These are phyloP conservation scores for Glyptemys insculpta DNA, from an alignment of 2,797 vertebrate species.

Conservation along the genomic window DNA sequence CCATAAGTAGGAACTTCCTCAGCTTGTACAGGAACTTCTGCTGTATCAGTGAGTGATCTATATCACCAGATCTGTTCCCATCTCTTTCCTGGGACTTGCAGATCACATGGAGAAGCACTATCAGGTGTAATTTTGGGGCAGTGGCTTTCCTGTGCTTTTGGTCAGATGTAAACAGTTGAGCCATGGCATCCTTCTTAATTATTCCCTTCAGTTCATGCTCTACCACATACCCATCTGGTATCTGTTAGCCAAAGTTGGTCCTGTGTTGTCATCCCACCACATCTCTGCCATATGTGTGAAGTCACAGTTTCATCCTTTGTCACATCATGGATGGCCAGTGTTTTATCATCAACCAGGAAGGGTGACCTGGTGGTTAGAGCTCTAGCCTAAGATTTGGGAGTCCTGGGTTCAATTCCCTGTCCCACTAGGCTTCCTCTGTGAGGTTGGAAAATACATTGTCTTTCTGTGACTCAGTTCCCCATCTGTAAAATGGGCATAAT, in stretches of 20 bases:
- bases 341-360: not conserved
- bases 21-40: not conserved
- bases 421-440: not conserved
- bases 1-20: not conserved
- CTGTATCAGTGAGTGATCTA: not conserved
- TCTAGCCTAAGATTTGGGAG: not conserved
- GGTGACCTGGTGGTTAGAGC: not conserved
- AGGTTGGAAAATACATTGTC: not conserved
- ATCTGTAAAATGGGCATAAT: not conserved
- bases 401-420: not conserved
- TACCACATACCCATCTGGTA: not conserved
- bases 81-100: not conserved
- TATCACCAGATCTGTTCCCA: not conserved
- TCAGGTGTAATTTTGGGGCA: not conserved
- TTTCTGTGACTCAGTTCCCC: not conserved
- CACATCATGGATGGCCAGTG: not conserved
- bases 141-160: not conserved
- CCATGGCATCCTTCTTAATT: not conserved
- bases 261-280: not conserved
- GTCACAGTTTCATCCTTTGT: not conserved
- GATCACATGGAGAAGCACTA: not conserved
- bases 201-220: not conserved
- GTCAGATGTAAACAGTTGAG: not conserved
- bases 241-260: not conserved
- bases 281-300: not conserved